These are phyloP conservation scores for Alloscopus bannaensis DNA, from an alignment of 2,888 invertebrate genomes.

Conservation along the genomic window DNA sequence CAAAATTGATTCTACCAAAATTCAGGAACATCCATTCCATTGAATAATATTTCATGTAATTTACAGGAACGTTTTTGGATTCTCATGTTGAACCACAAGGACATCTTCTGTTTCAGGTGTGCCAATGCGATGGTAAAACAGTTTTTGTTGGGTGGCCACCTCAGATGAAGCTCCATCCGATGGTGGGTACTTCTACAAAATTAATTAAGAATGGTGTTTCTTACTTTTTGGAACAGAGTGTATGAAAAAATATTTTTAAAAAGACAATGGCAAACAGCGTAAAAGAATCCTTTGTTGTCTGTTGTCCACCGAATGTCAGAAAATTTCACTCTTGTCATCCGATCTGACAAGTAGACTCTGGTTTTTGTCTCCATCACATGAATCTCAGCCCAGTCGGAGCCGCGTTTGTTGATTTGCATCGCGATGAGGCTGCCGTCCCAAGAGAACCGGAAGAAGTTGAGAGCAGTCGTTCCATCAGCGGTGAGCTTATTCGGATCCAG, in stretches of 20 bases:
- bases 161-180: too few relatives aligned
- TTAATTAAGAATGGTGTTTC: too few relatives aligned
- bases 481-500: slow-evolving; percentile 88
- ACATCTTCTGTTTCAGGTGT: slow-evolving; percentile 91
- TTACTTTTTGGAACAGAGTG: too few relatives aligned
- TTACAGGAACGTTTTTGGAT: slow-evolving; percentile 92
- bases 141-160: too few relatives aligned
- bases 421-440: slow-evolving; percentile 94
- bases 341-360: slow-evolving; percentile 90
- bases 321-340: slow-evolving; percentile 92
- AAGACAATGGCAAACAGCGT: slow-evolving; percentile 77
- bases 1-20: background rate
- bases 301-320: slow-evolving; percentile 94
- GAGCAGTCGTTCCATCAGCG: slow-evolving; percentile 90
- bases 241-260: too few relatives aligned
- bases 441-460: slow-evolving; percentile 86
- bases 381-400: slow-evolving; percentile 97
- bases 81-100: slow-evolving; percentile 90
- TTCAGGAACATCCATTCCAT: too few relatives aligned
- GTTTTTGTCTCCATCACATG: slow-evolving; percentile 85
- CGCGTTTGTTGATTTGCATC: slow-evolving; percentile 93
- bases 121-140: slow-evolving; percentile 93
- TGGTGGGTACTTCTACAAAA: too few relatives aligned
- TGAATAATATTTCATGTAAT: slow-evolving; percentile 73
- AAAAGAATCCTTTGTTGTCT: slow-evolving; percentile 96